Evolutionary conservation across 2,113 vertebrate species (phyloP), one percentile per base, ranked within the genome.

Genomic region (Lagopus muta): DNA sequence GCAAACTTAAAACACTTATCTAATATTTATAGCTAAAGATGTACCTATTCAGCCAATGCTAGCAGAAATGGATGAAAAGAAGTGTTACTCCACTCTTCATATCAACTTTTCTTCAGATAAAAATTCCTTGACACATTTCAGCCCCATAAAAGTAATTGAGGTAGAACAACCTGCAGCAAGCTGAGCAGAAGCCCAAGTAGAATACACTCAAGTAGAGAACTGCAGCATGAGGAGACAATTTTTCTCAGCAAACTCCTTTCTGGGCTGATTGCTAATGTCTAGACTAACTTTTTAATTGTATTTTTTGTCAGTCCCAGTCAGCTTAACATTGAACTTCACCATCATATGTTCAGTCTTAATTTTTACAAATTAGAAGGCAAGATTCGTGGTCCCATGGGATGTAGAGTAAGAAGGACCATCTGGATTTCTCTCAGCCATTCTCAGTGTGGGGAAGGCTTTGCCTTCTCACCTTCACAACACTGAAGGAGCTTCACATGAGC

Each of bases 1-100:
- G 73, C 50, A 86, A 88, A 78, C 57, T 78, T 92, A 75, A 94
- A 94, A 30, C 30, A 84, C 18, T 76, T 65, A 61, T 82, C 36
- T 54, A 88, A 84, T 96, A 92, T 89, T 94, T 96, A 93, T 69
- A 86, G 76, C 42, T 75, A 55, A 95, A 86, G 73, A 42, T 84
- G 36, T 65, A 86, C n/a, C 38, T 55, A 38, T 92, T 82, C 73
- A 94, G 47, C 36, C 61, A n/a, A 24, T 42, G 77, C 55, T 92
- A 75, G 71, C 54, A 95, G 36, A 82, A 95, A 89, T 85, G 27
- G 19, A 54, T 90, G 93, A 42, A 62, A 88, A 70, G 86, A 38
- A 72, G 17, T 55, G 71, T 64, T 55, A 47, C 71, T 78, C 43
- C 21, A 74, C 38, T 54, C 77, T 77, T 89, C 62, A 89, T 42